Evolutionary conservation across 2,797 vertebrate species (phyloP).

Genomic region (Urosaurus nigricauda): DNA sequence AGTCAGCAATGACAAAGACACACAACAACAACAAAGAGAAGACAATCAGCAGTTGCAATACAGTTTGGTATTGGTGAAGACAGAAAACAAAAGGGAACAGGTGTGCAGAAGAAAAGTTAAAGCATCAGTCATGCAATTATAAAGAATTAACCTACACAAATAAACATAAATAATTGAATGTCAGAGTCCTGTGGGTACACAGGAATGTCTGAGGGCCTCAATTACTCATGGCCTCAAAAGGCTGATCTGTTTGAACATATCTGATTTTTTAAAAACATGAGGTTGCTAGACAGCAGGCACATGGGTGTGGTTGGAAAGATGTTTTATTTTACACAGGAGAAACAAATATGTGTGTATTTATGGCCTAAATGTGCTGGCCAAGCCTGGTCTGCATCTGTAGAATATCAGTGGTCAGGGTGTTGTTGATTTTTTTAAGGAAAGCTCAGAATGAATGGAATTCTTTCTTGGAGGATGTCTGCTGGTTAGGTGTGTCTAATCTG

Average conservation of each 20-base stretch:
- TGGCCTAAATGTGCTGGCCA: background rate
- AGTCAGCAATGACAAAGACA: too few relatives aligned
- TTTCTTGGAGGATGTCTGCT: background rate
- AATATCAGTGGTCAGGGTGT: background rate
- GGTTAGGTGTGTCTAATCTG: background rate
- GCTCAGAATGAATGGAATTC: background rate
- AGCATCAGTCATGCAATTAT: background rate
- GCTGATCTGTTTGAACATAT: background rate
- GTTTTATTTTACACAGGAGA: background rate
- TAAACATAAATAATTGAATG: background rate
- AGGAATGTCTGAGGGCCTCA: too few relatives aligned
- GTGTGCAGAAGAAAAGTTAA: background rate
- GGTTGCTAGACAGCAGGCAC: background rate
- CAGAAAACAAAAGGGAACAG: background rate
- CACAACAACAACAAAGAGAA: background rate
- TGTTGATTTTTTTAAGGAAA: background rate
- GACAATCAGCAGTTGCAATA: background rate
- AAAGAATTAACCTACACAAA: background rate
- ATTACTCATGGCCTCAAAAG: too few relatives aligned
- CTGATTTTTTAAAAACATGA: background rate
- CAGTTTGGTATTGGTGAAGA: background rate
- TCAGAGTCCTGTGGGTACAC: background rate
- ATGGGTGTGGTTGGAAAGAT: background rate
- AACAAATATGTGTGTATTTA: background rate
- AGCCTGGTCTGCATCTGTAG: background rate